Base-by-base conservation (phyloP, 2,113 vertebrate genomes). In the Takifugu flavidus region DNA sequence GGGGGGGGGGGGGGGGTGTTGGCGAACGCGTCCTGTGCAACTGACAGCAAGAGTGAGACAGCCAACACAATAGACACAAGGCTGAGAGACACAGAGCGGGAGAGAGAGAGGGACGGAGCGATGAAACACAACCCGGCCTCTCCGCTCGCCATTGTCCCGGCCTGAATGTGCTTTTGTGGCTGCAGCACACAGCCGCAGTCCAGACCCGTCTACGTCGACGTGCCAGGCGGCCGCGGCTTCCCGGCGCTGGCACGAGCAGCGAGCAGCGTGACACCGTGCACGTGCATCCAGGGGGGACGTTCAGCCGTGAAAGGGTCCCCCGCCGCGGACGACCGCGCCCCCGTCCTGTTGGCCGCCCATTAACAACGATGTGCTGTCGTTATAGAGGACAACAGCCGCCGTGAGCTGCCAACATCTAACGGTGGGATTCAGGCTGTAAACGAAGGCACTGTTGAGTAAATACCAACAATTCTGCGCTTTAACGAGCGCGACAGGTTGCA, bases 111-210 rank as follows among this genome's bases (percentile, higher is more conserved):
- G 6, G 31, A 56, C 54, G 31, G 56, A 69, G 78, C 52, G 76
- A 79, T 56, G 43, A 56, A 78, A 62, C 45, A 77, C 64, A 74
- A 70, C 57, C 72, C 64, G 25, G 78, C 62, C 85, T 53, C 61
- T 71, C 69, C 75, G 73, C 68, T 74, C 66, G 63, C 82, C 69
- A 80, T 89, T 89, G 86, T 89, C 62, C 59, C 3, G n/a, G 69
- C 34, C 63, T 87, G 70, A 89, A 87, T 87, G 84, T 72, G 82
- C 79, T 83, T 82, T 85, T 88, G 88, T 88, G 64, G 51, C 54
- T 27, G 72, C 79, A 75, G 78, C 77, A 59, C 15, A 62, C 74
- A 67, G 65, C 73, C 72, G 26, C 59, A 56, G 82, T 68, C 72
- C 66, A 78, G 80, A 56, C 65, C 73, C 53, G 70, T 78, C 77